Conservation (phyloP, 2,113 vertebrate species). For the Equus quagga region DNA sequence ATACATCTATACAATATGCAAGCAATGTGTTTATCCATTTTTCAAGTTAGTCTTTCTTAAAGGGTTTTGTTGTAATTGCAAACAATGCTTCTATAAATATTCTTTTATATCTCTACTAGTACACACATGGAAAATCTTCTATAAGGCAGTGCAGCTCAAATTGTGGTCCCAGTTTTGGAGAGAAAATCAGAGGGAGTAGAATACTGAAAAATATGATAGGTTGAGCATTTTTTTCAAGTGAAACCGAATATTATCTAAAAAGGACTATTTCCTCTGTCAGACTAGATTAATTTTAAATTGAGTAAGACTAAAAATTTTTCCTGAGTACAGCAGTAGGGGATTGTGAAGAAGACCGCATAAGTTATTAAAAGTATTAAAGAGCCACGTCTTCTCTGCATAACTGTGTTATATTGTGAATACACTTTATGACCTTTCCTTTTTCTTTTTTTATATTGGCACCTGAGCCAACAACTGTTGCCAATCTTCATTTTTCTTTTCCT, state of each 20-base stretch:
- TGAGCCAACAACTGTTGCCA: too few species aligned
- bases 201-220: not conserved
- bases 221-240: not conserved
- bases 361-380: not conserved
- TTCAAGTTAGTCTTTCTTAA: not conserved
- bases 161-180: not conserved
- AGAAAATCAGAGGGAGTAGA: not conserved
- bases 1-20: not conserved
- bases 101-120: not conserved
- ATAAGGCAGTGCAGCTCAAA: not conserved
- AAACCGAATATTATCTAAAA: not conserved
- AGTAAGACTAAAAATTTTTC: not conserved
- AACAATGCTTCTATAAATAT: not conserved
- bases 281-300: not conserved
- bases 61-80: not conserved
- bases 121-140: not conserved
- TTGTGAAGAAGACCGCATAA: not conserved
- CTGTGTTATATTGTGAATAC: not conserved
- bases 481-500: too few species aligned
- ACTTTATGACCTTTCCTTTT: not conserved
- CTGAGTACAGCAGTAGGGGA: not conserved
- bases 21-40: not conserved
- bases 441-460: too few species aligned
- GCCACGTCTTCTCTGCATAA: not conserved
- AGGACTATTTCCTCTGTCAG: not conserved